Evolutionary conservation across 1,140 invertebrate genomes (phyloP).

Genomic region (Parapsyche elsis): DNA sequence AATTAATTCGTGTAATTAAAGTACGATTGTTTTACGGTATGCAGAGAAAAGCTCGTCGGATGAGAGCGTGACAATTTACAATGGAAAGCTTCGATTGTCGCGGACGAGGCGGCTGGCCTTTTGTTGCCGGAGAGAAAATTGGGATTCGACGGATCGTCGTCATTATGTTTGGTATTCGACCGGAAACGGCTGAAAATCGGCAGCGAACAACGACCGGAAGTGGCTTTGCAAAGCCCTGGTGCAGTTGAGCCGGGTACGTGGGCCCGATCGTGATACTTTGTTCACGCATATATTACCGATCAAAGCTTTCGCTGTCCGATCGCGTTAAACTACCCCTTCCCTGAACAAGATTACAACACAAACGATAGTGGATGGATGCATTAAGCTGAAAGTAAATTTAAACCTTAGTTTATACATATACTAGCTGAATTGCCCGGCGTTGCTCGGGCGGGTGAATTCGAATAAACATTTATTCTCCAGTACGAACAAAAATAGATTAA

Average conservation of each 20-base stretch:
- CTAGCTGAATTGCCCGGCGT: too few species aligned
- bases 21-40: neutral
- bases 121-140: neutral
- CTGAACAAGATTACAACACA: too few species aligned
- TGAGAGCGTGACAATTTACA: too few species aligned
- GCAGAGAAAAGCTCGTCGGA: neutral
- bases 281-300: neutral
- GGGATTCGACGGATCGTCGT: neutral
- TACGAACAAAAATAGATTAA: too few species aligned
- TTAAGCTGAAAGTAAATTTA: too few species aligned
- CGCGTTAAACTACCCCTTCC: conserved; percentile 14
- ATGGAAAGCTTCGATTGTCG: too few species aligned
- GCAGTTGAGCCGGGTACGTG: neutral
- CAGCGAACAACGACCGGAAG: neutral
- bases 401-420: too few species aligned
- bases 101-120: neutral
- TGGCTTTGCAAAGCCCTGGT: neutral
- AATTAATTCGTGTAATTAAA: neutral
- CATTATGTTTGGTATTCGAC: neutral
- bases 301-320: conserved; percentile 11
- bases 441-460: too few species aligned
- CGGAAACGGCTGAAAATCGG: conserved; percentile 12
- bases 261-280: conserved; percentile 14
- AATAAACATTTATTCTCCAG: too few species aligned
- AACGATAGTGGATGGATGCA: too few species aligned